Evolutionary conservation across 2,797 vertebrate species (phyloP).

Genomic region (Glossophaga mutica): DNA sequence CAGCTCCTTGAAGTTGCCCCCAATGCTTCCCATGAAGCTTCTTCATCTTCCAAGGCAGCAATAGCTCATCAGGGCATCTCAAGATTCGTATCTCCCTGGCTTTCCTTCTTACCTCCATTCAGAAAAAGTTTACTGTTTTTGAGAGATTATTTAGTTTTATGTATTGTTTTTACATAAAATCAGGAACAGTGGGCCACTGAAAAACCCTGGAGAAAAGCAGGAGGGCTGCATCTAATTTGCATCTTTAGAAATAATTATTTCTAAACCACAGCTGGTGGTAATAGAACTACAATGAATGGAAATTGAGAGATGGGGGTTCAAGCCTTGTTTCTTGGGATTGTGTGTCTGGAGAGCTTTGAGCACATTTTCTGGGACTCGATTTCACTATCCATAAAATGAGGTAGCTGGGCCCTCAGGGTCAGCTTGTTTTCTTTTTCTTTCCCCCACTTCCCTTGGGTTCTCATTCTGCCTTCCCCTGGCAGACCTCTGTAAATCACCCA

Average conservation of each 20-base stretch:
- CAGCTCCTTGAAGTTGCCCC: no score
- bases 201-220: background rate
- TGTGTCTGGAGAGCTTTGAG: background rate
- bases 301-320: background rate
- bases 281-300: background rate
- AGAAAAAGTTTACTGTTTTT: background rate
- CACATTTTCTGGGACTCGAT: background rate
- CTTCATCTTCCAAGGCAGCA: background rate
- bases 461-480: background rate
- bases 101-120: background rate
- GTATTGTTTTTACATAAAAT: background rate
- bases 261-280: constrained; percentile 12
- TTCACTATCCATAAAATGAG: background rate
- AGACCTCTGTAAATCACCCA: background rate
- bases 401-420: background rate
- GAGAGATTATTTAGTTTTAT: background rate
- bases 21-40: background rate
- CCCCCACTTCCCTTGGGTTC: rapidly evolving
- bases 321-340: background rate
- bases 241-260: constrained; percentile 50
- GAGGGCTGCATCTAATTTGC: constrained; percentile 12
- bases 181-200: background rate
- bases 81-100: background rate
- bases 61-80: rapidly evolving
- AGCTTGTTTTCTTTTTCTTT: background rate